phyloP scores from a whole-genome alignment of 35 echinoderm and acorn worm species.

The Lytechinus variegatus region DNA sequence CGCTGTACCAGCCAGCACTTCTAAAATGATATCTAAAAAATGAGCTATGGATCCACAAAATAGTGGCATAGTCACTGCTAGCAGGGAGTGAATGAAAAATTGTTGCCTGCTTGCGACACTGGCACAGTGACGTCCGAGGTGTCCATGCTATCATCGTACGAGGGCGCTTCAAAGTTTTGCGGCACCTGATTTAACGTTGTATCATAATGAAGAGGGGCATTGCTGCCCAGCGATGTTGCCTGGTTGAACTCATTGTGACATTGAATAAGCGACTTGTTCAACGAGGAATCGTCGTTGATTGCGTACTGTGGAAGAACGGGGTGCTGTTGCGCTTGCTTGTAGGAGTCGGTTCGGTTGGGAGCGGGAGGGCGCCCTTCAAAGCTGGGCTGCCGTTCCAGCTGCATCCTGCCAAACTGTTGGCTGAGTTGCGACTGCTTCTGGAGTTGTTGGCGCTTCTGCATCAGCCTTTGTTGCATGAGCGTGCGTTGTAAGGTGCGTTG shows the following conservation, averaged over 20 bases:
- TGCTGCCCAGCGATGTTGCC: neutral
- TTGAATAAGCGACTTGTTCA: slow-evolving; percentile 47
- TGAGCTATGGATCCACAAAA: neutral
- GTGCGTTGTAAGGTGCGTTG: slow-evolving; percentile 76
- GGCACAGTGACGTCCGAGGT: slow-evolving; percentile 66
- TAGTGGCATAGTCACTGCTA: neutral
- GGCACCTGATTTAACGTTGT: slow-evolving; percentile 21
- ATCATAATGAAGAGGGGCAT: neutral
- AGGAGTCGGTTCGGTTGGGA: slow-evolving; percentile 88
- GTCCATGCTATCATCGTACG: slow-evolving; percentile 73
- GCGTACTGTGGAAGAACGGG: slow-evolving; percentile 87
- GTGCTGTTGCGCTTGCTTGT: slow-evolving; percentile 95
- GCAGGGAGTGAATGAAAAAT: slow-evolving; percentile 67
- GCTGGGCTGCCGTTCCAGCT: slow-evolving; percentile 91
- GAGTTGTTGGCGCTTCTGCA: slow-evolving; percentile 94
- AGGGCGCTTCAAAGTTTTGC: slow-evolving; percentile 55
- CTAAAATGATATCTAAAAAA: slow-evolving; percentile 8
- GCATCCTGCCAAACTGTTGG: slow-evolving; percentile 93
- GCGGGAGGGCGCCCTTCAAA: slow-evolving; percentile 92
- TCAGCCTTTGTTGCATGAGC: slow-evolving; percentile 88
- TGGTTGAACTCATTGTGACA: slow-evolving; percentile 48
- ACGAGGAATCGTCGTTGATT: slow-evolving; percentile 51
- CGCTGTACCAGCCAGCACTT: slow-evolving; percentile 65
- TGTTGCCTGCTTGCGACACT: slow-evolving; percentile 60
- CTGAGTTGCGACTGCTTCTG: slow-evolving; percentile 97